phyloP scores from a whole-genome alignment of 2,113 vertebrate species.

The Anguilla rostrata region DNA sequence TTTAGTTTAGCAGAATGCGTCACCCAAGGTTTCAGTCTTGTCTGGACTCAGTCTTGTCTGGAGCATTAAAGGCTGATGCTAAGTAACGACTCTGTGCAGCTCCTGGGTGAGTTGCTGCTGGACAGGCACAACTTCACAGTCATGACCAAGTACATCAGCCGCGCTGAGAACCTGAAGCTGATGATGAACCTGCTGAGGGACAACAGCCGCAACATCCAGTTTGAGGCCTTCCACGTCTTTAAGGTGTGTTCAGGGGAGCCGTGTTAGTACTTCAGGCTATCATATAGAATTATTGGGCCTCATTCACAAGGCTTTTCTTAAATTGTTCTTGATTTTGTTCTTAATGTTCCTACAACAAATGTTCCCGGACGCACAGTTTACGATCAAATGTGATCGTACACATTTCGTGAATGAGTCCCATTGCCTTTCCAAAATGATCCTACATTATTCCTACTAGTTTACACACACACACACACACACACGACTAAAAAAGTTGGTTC shows the following conservation, averaged over 20 bases:
- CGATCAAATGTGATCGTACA: too few species aligned
- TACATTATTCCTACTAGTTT: not conserved
- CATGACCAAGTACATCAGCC: constrained; percentile 96
- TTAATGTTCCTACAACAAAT: too few species aligned
- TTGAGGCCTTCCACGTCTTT: constrained; percentile 97
- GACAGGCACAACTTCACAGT: constrained; percentile 94
- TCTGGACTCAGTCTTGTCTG: not conserved
- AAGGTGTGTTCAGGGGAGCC: constrained; percentile 73
- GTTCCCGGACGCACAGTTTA: too few species aligned
- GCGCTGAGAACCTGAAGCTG: constrained; percentile 92
- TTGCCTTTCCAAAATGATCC: too few species aligned
- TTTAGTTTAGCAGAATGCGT: not conserved
- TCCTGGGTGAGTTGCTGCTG: constrained; percentile 91
- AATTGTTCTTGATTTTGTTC: too few species aligned
- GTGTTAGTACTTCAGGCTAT: not conserved
- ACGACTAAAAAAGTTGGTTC: not conserved
- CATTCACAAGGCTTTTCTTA: too few species aligned
- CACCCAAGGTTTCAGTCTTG: not conserved
- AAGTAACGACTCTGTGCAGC: constrained; percentile 61
- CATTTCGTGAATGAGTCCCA: too few species aligned
- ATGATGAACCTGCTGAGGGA: constrained; percentile 97
- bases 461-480: not conserved
- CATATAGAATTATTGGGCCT: not conserved
- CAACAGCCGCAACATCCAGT: constrained; percentile 97
- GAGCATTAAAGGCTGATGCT: not conserved